Conservation (phyloP, 2,888 invertebrate species). For the Alitta virens region DNA sequence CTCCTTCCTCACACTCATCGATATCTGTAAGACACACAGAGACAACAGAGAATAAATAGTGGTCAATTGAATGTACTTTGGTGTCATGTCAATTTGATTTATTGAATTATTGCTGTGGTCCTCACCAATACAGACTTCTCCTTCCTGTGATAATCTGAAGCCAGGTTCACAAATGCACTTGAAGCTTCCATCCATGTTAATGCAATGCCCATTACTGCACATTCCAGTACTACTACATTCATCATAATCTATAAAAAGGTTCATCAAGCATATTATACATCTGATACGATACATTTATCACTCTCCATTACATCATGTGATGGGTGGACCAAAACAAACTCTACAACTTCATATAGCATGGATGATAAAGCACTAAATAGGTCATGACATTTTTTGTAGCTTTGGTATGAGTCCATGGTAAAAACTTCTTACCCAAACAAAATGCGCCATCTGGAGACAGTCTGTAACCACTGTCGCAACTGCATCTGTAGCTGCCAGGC, state of each 20-base stretch:
- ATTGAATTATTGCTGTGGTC: too few relatives aligned
- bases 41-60: background rate
- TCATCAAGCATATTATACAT: background rate
- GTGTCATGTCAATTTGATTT: background rate
- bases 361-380: too few relatives aligned
- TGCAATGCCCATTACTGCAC: constrained; percentile 36
- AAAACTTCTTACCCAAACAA: constrained; percentile 74
- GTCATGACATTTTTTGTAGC: too few relatives aligned
- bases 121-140: constrained; percentile 64
- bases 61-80: background rate
- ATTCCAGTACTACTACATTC: constrained; percentile 34
- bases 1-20: constrained; percentile 74
- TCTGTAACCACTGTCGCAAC: constrained; percentile 76
- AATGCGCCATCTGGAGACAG: constrained; percentile 78
- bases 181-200: constrained; percentile 58
- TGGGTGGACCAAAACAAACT: too few relatives aligned
- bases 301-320: too few relatives aligned
- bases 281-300: too few relatives aligned
- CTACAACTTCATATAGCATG: too few relatives aligned
- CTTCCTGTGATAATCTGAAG: constrained; percentile 64
- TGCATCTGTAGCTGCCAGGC: constrained; percentile 64
- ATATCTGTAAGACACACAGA: constrained; percentile 64
- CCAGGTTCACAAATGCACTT: constrained; percentile 70
- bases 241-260: constrained; percentile 30
- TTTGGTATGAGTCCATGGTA: too few relatives aligned